Evolutionary conservation across 2,797 vertebrate species (phyloP).

Genomic region (Lepidocolaptes lacrymiger): DNA sequence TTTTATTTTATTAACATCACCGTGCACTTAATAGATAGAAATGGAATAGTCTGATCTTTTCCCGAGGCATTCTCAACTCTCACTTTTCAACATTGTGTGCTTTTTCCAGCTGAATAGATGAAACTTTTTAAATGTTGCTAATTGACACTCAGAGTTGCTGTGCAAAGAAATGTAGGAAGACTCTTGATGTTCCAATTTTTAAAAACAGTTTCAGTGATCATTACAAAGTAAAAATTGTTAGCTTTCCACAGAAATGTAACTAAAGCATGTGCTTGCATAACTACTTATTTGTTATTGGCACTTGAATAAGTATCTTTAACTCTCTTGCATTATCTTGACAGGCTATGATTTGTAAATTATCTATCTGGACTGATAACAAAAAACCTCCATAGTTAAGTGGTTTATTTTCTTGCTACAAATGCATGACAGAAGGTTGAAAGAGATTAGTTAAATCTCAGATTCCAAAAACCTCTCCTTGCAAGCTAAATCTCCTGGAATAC

Average conservation of each 20-base stretch:
- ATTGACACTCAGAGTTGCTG: neutral
- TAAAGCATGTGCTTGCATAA: neutral
- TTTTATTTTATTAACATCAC: neutral
- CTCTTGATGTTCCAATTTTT: neutral
- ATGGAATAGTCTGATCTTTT: neutral
- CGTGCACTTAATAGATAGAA: neutral
- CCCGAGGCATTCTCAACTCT: neutral
- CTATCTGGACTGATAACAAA: neutral
- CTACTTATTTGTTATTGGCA: neutral
- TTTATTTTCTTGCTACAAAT: neutral
- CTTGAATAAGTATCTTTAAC: neutral
- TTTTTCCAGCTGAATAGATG: neutral
- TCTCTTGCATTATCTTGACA: neutral
- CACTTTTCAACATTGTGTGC: neutral
- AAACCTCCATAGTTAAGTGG: neutral
- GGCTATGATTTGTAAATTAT: neutral
- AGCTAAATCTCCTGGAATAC: neutral
- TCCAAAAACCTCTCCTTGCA: neutral
- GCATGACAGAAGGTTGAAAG: neutral
- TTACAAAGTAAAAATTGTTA: neutral
- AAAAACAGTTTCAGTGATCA: neutral
- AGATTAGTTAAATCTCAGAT: neutral
- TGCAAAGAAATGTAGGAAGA: neutral
- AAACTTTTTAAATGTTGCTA: neutral
- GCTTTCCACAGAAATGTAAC: neutral